Evolutionary conservation across 23 tunicate species (phyloP).

Genomic region (Clavelina lepadiformis): DNA sequence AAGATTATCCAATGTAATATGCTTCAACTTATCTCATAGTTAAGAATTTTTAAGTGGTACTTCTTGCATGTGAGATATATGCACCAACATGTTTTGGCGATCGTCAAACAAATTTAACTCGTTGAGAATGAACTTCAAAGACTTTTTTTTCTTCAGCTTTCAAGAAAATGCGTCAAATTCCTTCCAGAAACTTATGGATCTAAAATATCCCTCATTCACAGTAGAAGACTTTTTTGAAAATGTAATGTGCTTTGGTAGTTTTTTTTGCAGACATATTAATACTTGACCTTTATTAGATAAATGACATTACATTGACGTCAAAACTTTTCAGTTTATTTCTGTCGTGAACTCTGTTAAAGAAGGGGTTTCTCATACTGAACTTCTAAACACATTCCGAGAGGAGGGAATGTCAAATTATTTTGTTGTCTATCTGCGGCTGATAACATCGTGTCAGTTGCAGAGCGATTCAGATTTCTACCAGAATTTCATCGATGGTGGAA

Average conservation of each 20-base stretch:
- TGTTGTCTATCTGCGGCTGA: conserved; percentile 75
- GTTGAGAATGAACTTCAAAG: too few relatives aligned
- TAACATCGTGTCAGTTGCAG: conserved; percentile 78
- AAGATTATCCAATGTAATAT: conserved; percentile 47
- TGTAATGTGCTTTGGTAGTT: conserved; percentile 39
- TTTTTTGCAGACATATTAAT: too few relatives aligned
- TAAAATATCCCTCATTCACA: conserved; percentile 85
- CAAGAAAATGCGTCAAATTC: conserved; percentile 44
- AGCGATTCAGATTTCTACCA: conserved; percentile 63
- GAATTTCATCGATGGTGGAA: conserved; percentile 63
- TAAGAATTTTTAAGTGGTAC: too few relatives aligned
- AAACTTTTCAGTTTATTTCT: conserved; percentile 70
- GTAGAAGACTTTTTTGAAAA: conserved; percentile 91
- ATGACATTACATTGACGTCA: too few relatives aligned
- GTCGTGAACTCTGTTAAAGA: conserved; percentile 44
- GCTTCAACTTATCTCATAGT: too few relatives aligned
- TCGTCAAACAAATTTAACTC: neutral
- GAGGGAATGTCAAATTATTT: conserved; percentile 82
- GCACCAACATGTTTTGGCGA: neutral
- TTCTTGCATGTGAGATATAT: neutral
- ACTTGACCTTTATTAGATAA: too few relatives aligned
- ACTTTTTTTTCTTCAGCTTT: conserved; percentile 37
- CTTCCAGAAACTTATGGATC: conserved; percentile 46
- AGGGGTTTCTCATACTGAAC: conserved; percentile 24
- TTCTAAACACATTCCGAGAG: conserved; percentile 50